Evolutionary conservation across 2,888 invertebrate genomes (phyloP), one percentile per base, ranked within the genome.

Genomic region (Heteropelma amictum): DNA sequence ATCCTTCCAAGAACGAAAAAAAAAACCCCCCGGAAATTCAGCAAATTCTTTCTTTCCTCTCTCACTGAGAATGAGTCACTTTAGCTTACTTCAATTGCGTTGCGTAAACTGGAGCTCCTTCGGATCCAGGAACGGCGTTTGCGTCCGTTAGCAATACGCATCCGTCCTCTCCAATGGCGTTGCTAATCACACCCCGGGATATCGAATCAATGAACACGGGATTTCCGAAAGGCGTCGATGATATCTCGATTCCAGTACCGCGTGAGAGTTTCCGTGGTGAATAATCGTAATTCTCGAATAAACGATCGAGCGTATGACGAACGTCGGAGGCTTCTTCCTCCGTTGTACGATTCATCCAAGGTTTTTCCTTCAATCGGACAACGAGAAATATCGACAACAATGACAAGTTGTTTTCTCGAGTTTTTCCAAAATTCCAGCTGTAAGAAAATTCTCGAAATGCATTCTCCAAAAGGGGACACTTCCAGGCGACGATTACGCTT

Each of bases 61-160:
- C 4, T 33, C 3, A n/a, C n/a, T n/a, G 1, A 14, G n/a, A 45
- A 70, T 61, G 10, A 30, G 21, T 14, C 42, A 33, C 21, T 56
- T 65, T 8, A 30, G 38, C 75, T 76, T 64, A 84, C 86, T 81
- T 78, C 56, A 80, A 67, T 58, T 71, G 26, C 8, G 77, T 74
- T 40, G 84, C 68, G 82, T 91, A 93, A 23, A 92, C 90, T 0
- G 93, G 92, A 14, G 91, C 92, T 0, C 93, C 93, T 85, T 93
- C 93, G 14, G 91, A 92, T 8, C 93, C 92, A 3, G 92, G 84
- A 0, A 92, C 91, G 0, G 92, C 90, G n/a, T 92, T 90, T 0
- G 92, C 91, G 72, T 93, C 93, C 0, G 91, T 92, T 3, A 93
- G 89, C 42, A 93, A 83, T 2, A 93, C 85, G 33, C 92, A 91